Evolutionary conservation across 2,797 vertebrate species (phyloP).

Genomic region (Geotrypetes seraphini): DNA sequence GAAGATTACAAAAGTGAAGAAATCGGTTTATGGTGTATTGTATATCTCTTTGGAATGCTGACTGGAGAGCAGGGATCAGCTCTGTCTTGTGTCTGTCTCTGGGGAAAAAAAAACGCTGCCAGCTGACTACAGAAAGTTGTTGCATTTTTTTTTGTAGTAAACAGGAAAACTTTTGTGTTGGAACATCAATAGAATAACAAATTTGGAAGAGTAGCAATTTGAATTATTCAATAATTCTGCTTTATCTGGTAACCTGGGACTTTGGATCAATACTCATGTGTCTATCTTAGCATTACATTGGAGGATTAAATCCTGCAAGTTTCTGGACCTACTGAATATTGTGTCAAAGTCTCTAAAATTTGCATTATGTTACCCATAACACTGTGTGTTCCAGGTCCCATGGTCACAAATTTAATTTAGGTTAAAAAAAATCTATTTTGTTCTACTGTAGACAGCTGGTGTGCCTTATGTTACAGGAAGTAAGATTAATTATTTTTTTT

Average conservation of each 20-base stretch:
- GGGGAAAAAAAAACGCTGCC: no score
- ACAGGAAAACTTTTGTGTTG: no score
- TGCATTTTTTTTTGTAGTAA: constrained; percentile 18
- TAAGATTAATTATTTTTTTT: constrained; percentile 17
- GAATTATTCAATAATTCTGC: no score
- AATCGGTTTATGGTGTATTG: no score
- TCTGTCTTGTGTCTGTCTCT: background rate
- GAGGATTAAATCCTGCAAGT: constrained; percentile 13
- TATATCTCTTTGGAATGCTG: no score
- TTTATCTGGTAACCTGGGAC: constrained; percentile 11
- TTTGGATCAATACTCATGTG: constrained; percentile 11
- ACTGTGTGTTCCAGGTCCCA: constrained; percentile 20
- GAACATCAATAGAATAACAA: no score
- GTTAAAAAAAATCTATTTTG: constrained; percentile 4
- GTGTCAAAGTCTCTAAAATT: constrained; percentile 24
- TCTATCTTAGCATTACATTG: constrained; percentile 9
- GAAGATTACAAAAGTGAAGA: background rate
- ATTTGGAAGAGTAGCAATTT: no score
- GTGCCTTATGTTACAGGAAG: background rate
- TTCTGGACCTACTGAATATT: constrained; percentile 23
- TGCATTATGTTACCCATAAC: constrained; percentile 23
- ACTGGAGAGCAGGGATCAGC: background rate
- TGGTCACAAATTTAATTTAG: constrained; percentile 12
- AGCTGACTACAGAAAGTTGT: no score
- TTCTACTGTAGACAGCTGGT: constrained; percentile 9